Percentiles rank a stretch among this genome's conserved stretches.
phyloP scores from a whole-genome alignment of 2,797 vertebrate genomes.

The Dallia pectoralis region DNA sequence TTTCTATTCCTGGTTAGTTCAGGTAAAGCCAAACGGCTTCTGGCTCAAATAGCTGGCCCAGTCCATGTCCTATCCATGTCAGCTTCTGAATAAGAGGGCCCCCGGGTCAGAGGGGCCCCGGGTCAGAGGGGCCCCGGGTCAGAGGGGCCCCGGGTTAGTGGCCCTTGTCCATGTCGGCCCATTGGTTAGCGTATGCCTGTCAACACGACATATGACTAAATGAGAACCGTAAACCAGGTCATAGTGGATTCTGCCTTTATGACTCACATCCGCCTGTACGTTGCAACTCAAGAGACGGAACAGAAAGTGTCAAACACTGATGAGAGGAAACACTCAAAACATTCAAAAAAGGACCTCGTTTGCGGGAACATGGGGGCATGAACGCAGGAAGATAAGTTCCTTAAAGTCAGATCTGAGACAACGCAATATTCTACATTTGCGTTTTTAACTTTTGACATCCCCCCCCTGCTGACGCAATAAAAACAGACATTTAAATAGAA shows the following conservation, averaged over 20 bases:
- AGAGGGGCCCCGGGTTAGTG: no score
- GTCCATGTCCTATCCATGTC: no score
- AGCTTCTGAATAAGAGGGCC: no score
- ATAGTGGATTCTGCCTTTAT: conserved; percentile 39
- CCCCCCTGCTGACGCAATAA: no score
- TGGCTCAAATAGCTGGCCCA: no score
- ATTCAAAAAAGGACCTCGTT: conserved; percentile 15
- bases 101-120: no score
- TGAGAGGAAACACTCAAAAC: conserved; percentile 34
- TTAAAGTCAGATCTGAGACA: conserved; percentile 27
- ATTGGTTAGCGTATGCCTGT: neutral
- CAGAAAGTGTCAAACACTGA: conserved; percentile 26
- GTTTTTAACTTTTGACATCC: no score
- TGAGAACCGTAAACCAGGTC: conserved; percentile 19
- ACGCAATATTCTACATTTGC: no score
- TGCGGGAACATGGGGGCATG: conserved; percentile 38
- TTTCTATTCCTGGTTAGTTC: no score
- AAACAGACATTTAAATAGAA: neutral
- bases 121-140: no score
- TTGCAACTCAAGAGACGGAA: conserved; percentile 26
- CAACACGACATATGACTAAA: conserved; percentile 16
- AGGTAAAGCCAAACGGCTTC: no score
- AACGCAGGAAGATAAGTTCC: conserved; percentile 54
- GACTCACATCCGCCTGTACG: conserved; percentile 63
- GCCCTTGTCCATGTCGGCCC: no score